These are phyloP conservation scores for Choloepus didactylus DNA, from an alignment of 2,797 vertebrate genomes.

Conservation along the genomic window DNA sequence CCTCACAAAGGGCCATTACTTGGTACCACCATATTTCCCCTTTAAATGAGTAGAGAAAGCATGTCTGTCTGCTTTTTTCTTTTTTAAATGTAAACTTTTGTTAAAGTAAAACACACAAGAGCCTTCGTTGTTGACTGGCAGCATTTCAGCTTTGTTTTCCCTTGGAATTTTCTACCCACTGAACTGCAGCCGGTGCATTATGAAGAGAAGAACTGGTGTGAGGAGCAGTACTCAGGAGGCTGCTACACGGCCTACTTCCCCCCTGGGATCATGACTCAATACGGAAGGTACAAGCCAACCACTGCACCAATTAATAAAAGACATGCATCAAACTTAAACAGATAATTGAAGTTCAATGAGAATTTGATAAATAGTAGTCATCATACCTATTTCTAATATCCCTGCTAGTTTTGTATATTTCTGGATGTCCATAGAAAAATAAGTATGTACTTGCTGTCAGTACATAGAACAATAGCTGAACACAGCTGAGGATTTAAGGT, in stretches of 20 bases:
- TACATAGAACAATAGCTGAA: neutral
- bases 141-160: constrained; percentile 73
- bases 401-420: constrained; percentile 9
- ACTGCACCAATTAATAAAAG: neutral
- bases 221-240: constrained; percentile 90
- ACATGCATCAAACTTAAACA: constrained; percentile 7
- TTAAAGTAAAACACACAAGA: constrained; percentile 42
- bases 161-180: constrained; percentile 72
- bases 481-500: neutral
- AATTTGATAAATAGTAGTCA: constrained; percentile 35
- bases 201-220: constrained; percentile 90
- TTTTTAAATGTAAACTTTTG: constrained; percentile 12
- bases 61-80: neutral
- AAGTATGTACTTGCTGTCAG: neutral
- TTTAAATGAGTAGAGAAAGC: constrained; percentile 23
- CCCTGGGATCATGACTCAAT: constrained; percentile 90
- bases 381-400: constrained; percentile 29
- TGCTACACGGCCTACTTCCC: constrained; percentile 91
- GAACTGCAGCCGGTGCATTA: constrained; percentile 89
- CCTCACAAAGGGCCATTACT: constrained; percentile 26
- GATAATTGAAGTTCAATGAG: neutral
- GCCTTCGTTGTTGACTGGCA: constrained; percentile 48
- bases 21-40: constrained; percentile 2
- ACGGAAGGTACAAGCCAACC: constrained; percentile 87
- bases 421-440: neutral